Evolutionary conservation across 2,797 vertebrate species (phyloP), one percentile per base, ranked within the genome.

Genomic region (Muscicapa comitata): DNA sequence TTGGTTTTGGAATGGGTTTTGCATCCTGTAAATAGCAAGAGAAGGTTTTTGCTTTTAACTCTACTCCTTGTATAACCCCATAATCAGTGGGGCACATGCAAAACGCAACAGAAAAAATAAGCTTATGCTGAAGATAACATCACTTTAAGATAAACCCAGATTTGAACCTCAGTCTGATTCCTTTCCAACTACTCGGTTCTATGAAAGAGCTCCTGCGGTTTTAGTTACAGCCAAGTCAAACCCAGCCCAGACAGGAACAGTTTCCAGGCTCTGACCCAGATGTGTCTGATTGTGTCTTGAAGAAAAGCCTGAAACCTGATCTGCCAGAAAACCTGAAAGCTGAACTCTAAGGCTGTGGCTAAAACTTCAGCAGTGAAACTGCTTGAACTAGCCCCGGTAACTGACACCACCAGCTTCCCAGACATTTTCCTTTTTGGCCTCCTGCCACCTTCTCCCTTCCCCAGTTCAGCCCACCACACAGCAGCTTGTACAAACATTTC

Each of bases 191-290:
- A 28, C 75, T 83, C 51, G 38, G 31, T 58, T 65, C 26, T 51
- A 0, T 55, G 43, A 93, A 88, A 33, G 37, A 81, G 24, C 26
- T 81, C 21, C 61, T 83, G 33, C 53, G 81, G 57, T 58, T 91
- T 94, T 42, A 92, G 66, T 59, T 66, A 80, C 2, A 18, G 67
- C 58, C 85, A 94, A 96, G 50, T 50, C 58, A 91, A 93, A 89
- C 47, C 4, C 0, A 40, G 72, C 51, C 29, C 87, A 93, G 78
- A 83, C 71, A 77, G 19, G 40, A 72, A 13, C 54, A 5, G 23
- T 70, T 94, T 93, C 66, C 92, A 92, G 72, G 33, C 76, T 72
- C 82, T 91, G 65, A 62, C 65, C 33, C 75, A 94, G 68, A 72
- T 71, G 43, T 61, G 37, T 80, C 58, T 83, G 55, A 79, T 51